These are phyloP conservation scores for Liasis olivaceus DNA, from an alignment of 2,797 vertebrate genomes.

Conservation along the genomic window DNA sequence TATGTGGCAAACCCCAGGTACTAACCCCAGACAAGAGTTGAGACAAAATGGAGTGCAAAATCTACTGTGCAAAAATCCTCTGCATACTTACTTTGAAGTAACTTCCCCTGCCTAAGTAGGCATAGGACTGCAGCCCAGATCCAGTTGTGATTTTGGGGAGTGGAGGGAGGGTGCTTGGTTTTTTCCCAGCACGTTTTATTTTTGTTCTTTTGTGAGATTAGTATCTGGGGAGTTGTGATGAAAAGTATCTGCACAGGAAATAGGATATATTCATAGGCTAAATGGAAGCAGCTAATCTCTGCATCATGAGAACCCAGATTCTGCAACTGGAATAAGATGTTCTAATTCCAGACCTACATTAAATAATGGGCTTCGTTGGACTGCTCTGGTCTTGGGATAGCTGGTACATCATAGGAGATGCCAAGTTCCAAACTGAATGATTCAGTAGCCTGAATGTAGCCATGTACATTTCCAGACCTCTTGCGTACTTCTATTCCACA, in stretches of 20 bases:
- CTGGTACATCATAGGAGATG: not conserved
- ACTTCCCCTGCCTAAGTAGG: not conserved
- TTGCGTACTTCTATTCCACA: not conserved
- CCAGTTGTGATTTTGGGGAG: not conserved
- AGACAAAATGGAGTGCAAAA: not conserved
- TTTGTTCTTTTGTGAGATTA: not conserved
- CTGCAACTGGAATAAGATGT: not conserved
- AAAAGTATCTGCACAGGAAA: not conserved
- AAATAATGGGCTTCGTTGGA: not conserved
- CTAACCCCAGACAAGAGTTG: not conserved
- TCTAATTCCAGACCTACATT: not conserved
- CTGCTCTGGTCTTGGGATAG: not conserved
- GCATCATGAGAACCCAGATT: not conserved
- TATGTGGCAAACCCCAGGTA: not conserved
- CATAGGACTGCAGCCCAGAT: not conserved
- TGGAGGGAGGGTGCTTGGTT: too few species aligned
- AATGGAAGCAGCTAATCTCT: not conserved
- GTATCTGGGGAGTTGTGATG: too few species aligned
- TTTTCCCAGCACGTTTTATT: too few species aligned
- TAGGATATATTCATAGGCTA: not conserved
- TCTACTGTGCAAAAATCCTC: not conserved
- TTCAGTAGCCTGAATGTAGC: not conserved
- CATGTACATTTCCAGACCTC: not conserved
- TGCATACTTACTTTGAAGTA: not conserved
- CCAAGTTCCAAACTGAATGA: not conserved